These are phyloP conservation scores for Yasuhikotakia modesta DNA, from an alignment of 2,797 vertebrate genomes.

Conservation along the genomic window DNA sequence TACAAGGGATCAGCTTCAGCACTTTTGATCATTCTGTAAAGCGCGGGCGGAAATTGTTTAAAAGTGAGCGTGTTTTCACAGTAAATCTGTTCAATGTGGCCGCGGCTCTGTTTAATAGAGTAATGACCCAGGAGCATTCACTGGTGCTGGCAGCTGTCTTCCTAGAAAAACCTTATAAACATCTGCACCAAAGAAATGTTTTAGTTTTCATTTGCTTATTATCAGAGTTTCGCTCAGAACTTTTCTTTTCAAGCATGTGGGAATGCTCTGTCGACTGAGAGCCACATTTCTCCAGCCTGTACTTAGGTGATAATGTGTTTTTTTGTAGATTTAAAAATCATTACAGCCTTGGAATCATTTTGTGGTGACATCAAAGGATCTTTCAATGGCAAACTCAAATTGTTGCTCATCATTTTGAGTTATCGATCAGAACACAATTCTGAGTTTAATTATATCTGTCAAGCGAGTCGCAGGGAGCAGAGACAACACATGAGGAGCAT, in stretches of 20 bases:
- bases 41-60: conserved; percentile 63
- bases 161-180: conserved; percentile 58
- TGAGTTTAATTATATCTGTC: conserved; percentile 65
- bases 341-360: conserved; percentile 43
- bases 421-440: conserved; percentile 69
- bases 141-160: conserved; percentile 53
- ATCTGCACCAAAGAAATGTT: conserved; percentile 63
- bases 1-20: conserved; percentile 55
- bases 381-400: conserved; percentile 65
- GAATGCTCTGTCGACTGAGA: conserved; percentile 24
- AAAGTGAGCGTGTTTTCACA: conserved; percentile 65
- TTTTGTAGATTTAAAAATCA: conserved; percentile 33
- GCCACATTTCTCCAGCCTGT: background rate
- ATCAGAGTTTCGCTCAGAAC: conserved; percentile 48
- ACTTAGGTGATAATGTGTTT: conserved; percentile 33
- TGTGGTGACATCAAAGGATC: conserved; percentile 20
- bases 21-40: conserved; percentile 71
- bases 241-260: conserved; percentile 30
- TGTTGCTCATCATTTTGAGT: conserved; percentile 69
- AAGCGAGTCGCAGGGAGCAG: conserved; percentile 50
- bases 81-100: conserved; percentile 67
- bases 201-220: conserved; percentile 58
- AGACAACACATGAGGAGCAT: background rate
- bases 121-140: conserved; percentile 63
- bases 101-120: conserved; percentile 59